phyloP scores from a whole-genome alignment of 2,888 invertebrate species.

The Cenopis cana region DNA sequence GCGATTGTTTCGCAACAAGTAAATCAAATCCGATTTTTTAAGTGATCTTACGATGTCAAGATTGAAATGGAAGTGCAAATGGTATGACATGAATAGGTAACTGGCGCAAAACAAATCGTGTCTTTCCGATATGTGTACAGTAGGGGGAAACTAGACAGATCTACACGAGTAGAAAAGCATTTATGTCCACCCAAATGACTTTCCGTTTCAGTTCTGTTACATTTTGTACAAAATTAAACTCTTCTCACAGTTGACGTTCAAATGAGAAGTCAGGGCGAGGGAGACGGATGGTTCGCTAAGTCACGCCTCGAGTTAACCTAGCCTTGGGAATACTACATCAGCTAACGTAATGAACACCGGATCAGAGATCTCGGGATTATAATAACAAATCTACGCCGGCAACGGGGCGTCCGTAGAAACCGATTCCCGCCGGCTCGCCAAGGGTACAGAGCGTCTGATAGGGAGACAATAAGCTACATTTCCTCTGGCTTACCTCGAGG shows the following conservation, averaged over 20 bases:
- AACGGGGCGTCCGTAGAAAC: neutral
- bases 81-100: neutral
- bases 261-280: neutral
- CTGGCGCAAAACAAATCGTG: neutral
- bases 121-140: conserved; percentile 65
- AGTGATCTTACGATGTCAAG: neutral
- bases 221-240: neutral
- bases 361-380: conserved; percentile 6
- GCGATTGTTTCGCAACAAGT: neutral
- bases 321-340: conserved; percentile 53
- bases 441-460: too few species aligned
- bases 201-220: neutral
- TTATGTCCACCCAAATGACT: neutral
- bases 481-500: neutral
- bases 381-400: conserved; percentile 22
- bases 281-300: neutral
- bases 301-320: conserved; percentile 27
- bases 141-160: conserved; percentile 40
- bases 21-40: too few species aligned
- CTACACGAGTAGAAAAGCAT: neutral
- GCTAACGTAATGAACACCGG: conserved; percentile 53
- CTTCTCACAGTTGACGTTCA: neutral
- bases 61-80: neutral
- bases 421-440: neutral
- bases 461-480: neutral